Evolutionary conservation across 1,140 invertebrate genomes (phyloP), one percentile per base, ranked within the genome.

Genomic region (Sogatella furcifera): DNA sequence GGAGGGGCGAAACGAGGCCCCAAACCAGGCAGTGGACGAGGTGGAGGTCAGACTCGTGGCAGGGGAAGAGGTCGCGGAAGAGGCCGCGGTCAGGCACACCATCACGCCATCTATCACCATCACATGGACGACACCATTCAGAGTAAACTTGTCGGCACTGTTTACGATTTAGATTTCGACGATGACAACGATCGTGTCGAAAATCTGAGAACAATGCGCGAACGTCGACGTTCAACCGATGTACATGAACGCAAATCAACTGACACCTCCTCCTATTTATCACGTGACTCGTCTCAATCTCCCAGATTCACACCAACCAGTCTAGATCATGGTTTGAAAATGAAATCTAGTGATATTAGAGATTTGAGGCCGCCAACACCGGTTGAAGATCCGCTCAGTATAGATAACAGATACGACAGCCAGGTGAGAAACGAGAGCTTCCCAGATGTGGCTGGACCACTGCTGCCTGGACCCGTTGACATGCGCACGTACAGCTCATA

Each of bases 161-260:
- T 92, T 1, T 94, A 92, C 64, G 88, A 90, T 68, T 83, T 90
- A 65, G 87, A 92, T 70, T 89, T 88, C 60, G 86, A 92, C 63
- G 90, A 92, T 65, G 90, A 92, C 65, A 86, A 84, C 60, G 82
- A 86, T 28, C 83, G 79, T 65, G 84, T 90, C 57, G 85, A 88
- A 61, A 88, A 92, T 74, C 70, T 92, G 2, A 81, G 88, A 67
- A 84, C 87, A 11, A 81, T 92, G 77, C 74, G 90, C 15, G 89
- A 93, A 66, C 79, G 88, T 24, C 77, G 89, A 61, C 85, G 87
- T 64, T 90, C 88, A 0, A 81, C 83, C 1, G 89, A 91, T 56
- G 73, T 83, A 14, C 82, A 84, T 55, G 84, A 86, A 54, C 78
- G 77, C 62, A 82, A 81, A 68, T 62, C 64, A 28, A 76, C 76